Percentiles rank a stretch among this genome's conserved stretches.
These are phyloP conservation scores for Graphium colonna DNA, from an alignment of 2,888 invertebrate genomes.

Conservation along the genomic window DNA sequence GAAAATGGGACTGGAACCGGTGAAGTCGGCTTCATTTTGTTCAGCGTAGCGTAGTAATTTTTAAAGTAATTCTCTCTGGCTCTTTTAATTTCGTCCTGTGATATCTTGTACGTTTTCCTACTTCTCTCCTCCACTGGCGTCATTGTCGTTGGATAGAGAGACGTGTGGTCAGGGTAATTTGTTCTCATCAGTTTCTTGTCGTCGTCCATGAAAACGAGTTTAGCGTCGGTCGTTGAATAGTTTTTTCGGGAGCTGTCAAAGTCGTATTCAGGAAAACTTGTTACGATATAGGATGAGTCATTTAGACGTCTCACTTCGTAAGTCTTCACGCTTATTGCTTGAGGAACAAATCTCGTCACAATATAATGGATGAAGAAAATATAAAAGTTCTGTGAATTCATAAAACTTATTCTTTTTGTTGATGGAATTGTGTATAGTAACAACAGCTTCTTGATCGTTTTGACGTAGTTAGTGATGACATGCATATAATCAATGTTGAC, in stretches of 20 bases:
- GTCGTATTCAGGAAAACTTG: conserved; percentile 48
- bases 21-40: conserved; percentile 26
- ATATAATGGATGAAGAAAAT: conserved; percentile 46
- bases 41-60: conserved; percentile 40
- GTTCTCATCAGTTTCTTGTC: conserved; percentile 25
- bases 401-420: conserved; percentile 25
- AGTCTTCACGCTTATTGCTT: conserved; percentile 48
- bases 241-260: conserved; percentile 29
- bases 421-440: not conserved
- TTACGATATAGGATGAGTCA: conserved; percentile 57
- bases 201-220: conserved; percentile 28
- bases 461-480: conserved; percentile 11
- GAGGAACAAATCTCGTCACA: conserved; percentile 40
- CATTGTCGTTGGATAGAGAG: conserved; percentile 29
- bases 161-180: not conserved
- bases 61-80: conserved; percentile 59
- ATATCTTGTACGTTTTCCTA: conserved; percentile 36
- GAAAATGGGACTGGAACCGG: not conserved
- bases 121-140: conserved; percentile 37
- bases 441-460: conserved; percentile 7
- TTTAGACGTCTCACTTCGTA: conserved; percentile 61
- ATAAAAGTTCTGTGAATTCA: conserved; percentile 34
- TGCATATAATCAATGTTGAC: too few species aligned
- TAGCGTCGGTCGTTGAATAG: conserved; percentile 21
- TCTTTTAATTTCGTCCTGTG: conserved; percentile 47